phyloP scores from a whole-genome alignment of 2,797 vertebrate genomes.

The Anisognathus igniventris region DNA sequence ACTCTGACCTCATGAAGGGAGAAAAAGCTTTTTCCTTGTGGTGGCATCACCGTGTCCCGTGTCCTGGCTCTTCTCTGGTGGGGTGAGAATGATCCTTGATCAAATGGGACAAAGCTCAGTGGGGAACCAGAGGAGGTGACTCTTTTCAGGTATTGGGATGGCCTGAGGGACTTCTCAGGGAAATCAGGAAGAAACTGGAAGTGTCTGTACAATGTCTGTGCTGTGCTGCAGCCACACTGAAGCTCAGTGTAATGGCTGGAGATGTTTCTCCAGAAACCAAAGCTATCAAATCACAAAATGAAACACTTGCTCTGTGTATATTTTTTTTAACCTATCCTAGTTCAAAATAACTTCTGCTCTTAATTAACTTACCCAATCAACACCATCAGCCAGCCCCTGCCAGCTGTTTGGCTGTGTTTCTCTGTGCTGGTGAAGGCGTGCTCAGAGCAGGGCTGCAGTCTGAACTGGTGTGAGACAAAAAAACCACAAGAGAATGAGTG shows the following conservation, averaged over 20 bases:
- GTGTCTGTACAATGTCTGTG: not conserved
- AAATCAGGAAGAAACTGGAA: not conserved
- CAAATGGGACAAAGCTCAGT: not conserved
- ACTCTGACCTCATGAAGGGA: not conserved
- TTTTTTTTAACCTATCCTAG: not conserved
- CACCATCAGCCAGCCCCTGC: not conserved
- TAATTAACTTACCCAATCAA: not conserved
- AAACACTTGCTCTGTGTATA: not conserved
- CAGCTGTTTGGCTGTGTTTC: not conserved
- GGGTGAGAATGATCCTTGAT: not conserved
- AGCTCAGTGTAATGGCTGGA: not conserved
- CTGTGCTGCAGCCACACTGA: not conserved
- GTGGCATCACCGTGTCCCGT: accelerated
- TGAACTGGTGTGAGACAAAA: not conserved
- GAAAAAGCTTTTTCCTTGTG: no score
- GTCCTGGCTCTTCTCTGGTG: not conserved
- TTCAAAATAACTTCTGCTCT: not conserved
- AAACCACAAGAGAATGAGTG: not conserved
- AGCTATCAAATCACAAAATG: not conserved
- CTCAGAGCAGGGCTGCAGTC: not conserved
- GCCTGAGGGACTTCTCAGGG: not conserved
- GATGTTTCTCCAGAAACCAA: not conserved
- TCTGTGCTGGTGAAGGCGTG: not conserved
- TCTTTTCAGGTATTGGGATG: not conserved
- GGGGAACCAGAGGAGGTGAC: not conserved